Evolutionary conservation across 1,140 invertebrate genomes (phyloP).

Genomic region (Magallana angulata): DNA sequence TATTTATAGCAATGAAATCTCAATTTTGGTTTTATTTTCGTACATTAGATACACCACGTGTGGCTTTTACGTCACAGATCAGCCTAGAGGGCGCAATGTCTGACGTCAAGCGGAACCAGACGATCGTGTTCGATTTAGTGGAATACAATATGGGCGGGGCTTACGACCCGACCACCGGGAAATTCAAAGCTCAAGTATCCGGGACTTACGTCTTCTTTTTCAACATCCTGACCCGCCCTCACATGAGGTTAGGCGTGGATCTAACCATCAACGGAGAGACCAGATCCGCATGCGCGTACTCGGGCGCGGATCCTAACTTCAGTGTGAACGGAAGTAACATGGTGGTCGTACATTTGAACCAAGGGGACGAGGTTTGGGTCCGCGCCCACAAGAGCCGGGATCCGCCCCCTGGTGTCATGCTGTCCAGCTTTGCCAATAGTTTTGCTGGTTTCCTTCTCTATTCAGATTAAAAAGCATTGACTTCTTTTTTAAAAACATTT

Average conservation of each 20-base stretch:
- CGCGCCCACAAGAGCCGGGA: conserved; percentile 6
- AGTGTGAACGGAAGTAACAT: conserved; percentile 22
- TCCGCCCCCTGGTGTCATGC: conserved; percentile 10
- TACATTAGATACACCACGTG: not conserved
- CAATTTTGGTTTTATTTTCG: too few species aligned
- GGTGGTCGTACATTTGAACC: conserved; percentile 11
- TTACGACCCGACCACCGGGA: not conserved
- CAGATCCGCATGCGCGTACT: not conserved
- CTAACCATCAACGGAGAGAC: conserved; percentile 19
- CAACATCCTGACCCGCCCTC: conserved; percentile 6
- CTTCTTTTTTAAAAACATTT: too few species aligned
- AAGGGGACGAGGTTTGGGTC: conserved; percentile 21
- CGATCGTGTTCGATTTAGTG: conserved; percentile 8
- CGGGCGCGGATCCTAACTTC: conserved; percentile 4
- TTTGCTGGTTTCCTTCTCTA: conserved; percentile 9
- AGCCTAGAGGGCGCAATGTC: not conserved
- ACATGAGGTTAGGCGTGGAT: conserved; percentile 11
- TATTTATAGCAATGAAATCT: too few species aligned
- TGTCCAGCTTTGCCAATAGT: conserved; percentile 15
- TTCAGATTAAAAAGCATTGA: not conserved
- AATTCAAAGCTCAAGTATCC: conserved; percentile 1
- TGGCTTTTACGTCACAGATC: conserved; percentile 17
- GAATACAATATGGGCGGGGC: not conserved
- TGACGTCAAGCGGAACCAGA: conserved; percentile 12
- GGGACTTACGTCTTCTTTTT: conserved; percentile 6